Evolutionary conservation across 1,140 invertebrate genomes (phyloP).

Genomic region (Neelides sp.): DNA sequence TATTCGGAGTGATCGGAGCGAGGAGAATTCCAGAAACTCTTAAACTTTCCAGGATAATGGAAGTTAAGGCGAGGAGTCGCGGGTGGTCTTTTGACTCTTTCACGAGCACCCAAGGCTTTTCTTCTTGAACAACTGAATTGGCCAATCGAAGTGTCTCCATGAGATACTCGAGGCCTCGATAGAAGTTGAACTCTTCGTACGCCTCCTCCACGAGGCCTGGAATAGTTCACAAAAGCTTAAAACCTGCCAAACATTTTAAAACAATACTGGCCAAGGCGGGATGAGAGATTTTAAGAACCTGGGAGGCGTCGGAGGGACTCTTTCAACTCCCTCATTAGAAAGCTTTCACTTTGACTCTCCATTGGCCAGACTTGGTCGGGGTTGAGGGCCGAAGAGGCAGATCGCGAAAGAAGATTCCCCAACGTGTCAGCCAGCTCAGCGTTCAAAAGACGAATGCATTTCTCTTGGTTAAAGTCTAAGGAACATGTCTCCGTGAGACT

Average conservation of each 20-base stretch:
- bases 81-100: constrained; percentile 40
- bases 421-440: constrained; percentile 81
- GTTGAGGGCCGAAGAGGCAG: constrained; percentile 63
- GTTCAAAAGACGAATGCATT: constrained; percentile 67
- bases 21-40: constrained; percentile 63
- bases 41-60: constrained; percentile 68
- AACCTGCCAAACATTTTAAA: constrained; percentile 18
- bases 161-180: constrained; percentile 64
- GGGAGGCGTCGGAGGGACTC: constrained; percentile 44
- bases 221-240: constrained; percentile 10
- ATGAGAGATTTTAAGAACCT: constrained; percentile 37
- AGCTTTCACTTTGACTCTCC: constrained; percentile 36
- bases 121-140: constrained; percentile 73
- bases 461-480: constrained; percentile 72
- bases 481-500: constrained; percentile 4
- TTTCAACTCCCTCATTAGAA: constrained; percentile 40
- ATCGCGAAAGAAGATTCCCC: constrained; percentile 78
- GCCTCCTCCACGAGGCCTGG: constrained; percentile 46
- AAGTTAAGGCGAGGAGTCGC: constrained; percentile 58
- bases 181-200: constrained; percentile 68
- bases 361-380: constrained; percentile 56
- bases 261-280: constrained; percentile 26
- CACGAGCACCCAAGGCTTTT: constrained; percentile 77
- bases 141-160: constrained; percentile 58
- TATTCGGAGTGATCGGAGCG: constrained; percentile 67